phyloP scores from a whole-genome alignment of 2,888 invertebrate genomes.

The Corbicula japonica region DNA sequence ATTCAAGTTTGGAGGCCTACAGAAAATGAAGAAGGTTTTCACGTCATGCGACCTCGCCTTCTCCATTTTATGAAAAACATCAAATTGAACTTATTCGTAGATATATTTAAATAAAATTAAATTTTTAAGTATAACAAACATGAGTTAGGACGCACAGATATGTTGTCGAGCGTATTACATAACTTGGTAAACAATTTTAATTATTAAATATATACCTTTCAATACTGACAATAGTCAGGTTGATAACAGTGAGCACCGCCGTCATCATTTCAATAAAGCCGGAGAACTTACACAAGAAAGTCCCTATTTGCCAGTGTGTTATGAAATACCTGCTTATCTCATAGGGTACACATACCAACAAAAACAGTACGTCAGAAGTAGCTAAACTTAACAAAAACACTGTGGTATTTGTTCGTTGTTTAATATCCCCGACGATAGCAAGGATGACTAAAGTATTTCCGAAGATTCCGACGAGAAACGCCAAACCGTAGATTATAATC shows the following conservation, averaged over 20 bases:
- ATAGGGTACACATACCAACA: constrained; percentile 87
- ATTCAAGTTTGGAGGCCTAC: too few species aligned
- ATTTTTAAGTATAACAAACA: too few species aligned
- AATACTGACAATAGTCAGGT: constrained; percentile 87
- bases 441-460: constrained; percentile 87
- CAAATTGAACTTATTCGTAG: too few species aligned
- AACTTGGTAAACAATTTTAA: too few species aligned
- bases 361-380: constrained; percentile 87
- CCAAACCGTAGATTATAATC: constrained; percentile 72
- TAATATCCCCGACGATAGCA: constrained; percentile 86
- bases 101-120: too few species aligned
- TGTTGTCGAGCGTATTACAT: too few species aligned
- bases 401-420: constrained; percentile 83
- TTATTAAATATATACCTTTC: too few species aligned
- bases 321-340: constrained; percentile 86
- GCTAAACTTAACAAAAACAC: constrained; percentile 81
- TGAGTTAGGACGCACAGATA: too few species aligned
- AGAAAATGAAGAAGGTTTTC: too few species aligned
- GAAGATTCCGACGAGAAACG: constrained; percentile 86
- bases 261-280: constrained; percentile 87
- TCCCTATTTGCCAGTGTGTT: constrained; percentile 86
- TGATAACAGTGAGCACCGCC: constrained; percentile 87
- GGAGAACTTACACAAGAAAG: constrained; percentile 87
- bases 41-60: too few species aligned
- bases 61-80: too few species aligned